These are phyloP conservation scores for Phyllostomus hastatus DNA, from an alignment of 2,113 vertebrate genomes.

Conservation along the genomic window DNA sequence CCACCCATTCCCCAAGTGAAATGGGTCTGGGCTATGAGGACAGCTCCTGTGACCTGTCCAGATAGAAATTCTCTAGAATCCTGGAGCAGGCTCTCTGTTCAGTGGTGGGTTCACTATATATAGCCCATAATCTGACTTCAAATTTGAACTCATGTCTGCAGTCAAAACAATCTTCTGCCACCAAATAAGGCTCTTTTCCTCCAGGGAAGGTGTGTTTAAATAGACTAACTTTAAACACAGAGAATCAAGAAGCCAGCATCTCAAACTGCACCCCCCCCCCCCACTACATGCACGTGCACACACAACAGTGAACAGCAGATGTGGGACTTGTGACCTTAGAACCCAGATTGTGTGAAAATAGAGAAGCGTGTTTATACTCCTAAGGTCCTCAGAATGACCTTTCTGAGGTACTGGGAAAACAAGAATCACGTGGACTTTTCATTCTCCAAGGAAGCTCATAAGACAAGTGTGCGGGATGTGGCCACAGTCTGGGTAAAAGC, in stretches of 20 bases:
- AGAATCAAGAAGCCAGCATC: neutral
- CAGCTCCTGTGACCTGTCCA: neutral
- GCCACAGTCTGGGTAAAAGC: neutral
- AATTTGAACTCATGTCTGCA: neutral
- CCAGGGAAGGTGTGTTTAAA: neutral
- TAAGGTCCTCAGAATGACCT: neutral
- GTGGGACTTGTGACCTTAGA: neutral
- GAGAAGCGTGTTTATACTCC: neutral
- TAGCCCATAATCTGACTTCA: neutral
- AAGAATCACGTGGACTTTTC: neutral
- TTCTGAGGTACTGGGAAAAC: neutral
- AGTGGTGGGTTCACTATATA: neutral
- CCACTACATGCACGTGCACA: no score
- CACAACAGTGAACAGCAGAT: neutral
- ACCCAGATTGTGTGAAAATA: neutral
- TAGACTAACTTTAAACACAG: neutral
- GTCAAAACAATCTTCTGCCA: neutral
- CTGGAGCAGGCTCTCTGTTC: neutral
- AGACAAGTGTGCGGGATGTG: neutral
- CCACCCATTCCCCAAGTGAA: neutral
- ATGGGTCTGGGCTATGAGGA: neutral
- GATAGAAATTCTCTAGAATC: neutral
- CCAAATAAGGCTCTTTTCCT: neutral
- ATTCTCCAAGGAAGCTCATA: neutral
- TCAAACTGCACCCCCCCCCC: accelerated